phyloP scores from a whole-genome alignment of 2,888 invertebrate genomes.

The Marronus borbonicus region DNA sequence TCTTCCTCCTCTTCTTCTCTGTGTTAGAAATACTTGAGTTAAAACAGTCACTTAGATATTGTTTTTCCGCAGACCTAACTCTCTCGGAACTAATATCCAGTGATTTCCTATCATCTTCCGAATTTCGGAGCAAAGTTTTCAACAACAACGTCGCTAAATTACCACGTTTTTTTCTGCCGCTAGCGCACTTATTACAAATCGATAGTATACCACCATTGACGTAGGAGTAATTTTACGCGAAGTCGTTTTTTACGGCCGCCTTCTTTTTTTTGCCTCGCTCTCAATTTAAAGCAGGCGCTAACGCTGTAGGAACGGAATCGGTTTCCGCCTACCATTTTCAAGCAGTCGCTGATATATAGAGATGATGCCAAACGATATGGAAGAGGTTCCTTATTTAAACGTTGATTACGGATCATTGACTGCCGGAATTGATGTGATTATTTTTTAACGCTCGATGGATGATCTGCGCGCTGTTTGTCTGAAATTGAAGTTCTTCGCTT shows the following conservation, averaged over 20 bases:
- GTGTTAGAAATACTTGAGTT: no score
- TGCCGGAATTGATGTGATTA: conserved; percentile 35
- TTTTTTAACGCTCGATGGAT: conserved; percentile 11
- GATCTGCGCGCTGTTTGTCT: not conserved
- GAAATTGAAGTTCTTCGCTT: no score
- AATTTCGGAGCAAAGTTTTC: not conserved
- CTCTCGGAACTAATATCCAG: not conserved
- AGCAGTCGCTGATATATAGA: conserved; percentile 16
- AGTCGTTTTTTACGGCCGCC: conserved; percentile 39
- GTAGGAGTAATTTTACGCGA: conserved; percentile 36
- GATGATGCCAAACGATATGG: conserved; percentile 47
- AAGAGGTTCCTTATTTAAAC: conserved; percentile 31
- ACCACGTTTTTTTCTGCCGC: not conserved
- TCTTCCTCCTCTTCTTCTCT: no score
- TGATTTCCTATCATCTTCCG: no score
- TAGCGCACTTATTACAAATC: conserved; percentile 48
- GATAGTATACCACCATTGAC: conserved; percentile 26
- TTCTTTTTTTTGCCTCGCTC: conserved; percentile 37
- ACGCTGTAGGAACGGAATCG: conserved; percentile 13
- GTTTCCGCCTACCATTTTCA: conserved; percentile 22
- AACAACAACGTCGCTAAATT: not conserved
- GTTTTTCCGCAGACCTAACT: no score
- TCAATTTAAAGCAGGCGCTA: conserved; percentile 32
- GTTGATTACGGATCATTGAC: conserved; percentile 47
- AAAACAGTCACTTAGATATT: no score